Conservation (phyloP, 2,797 vertebrate species). For the Melanogrammus aeglefinus region DNA sequence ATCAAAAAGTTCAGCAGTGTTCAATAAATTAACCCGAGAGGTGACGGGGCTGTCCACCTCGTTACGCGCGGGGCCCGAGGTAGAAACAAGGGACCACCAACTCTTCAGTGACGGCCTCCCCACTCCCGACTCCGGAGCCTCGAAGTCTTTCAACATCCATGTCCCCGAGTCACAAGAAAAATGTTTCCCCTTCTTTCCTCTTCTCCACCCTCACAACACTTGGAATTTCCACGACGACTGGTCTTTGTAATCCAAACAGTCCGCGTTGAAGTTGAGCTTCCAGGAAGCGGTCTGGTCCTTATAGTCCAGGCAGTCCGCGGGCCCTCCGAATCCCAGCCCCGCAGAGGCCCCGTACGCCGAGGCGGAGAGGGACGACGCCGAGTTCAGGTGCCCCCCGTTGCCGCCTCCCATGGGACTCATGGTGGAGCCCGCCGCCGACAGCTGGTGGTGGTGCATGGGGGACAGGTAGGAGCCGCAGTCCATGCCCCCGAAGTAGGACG, state of each 20-base stretch:
- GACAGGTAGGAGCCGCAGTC: constrained; percentile 98
- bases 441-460: constrained; percentile 96
- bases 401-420: constrained; percentile 98
- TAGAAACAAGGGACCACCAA: constrained; percentile 46
- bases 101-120: too few relatives aligned
- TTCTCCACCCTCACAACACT: constrained; percentile 97
- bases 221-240: constrained; percentile 99
- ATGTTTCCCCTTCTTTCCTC: neutral
- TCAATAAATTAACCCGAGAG: constrained; percentile 65
- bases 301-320: constrained; percentile 99
- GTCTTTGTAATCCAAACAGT: constrained; percentile 99
- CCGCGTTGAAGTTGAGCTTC: constrained; percentile 99
- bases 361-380: constrained; percentile 90
- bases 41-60: constrained; percentile 26
- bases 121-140: neutral
- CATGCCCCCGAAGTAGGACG: constrained; percentile 97
- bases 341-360: constrained; percentile 96
- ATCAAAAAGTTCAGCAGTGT: constrained; percentile 55
- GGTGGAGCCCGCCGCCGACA: constrained; percentile 90
- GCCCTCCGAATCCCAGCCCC: constrained; percentile 95
- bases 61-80: constrained; percentile 44
- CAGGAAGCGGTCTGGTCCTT: constrained; percentile 98
- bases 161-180: too few relatives aligned
- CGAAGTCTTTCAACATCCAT: too few relatives aligned
- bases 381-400: constrained; percentile 97